Conservation (phyloP, 2,888 invertebrate genomes). For the Tuta absoluta region DNA sequence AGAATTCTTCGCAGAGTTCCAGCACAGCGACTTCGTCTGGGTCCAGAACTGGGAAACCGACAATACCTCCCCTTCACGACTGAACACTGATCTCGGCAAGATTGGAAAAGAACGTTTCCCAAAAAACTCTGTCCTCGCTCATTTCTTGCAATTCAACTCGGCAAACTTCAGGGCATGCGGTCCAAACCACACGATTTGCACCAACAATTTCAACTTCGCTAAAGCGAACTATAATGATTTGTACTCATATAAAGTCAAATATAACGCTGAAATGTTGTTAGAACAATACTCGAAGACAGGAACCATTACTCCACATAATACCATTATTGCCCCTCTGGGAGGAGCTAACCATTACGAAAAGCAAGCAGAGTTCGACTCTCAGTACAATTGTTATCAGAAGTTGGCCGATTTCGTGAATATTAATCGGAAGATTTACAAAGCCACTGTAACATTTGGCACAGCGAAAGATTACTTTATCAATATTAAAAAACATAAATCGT, state of each 20-base stretch:
- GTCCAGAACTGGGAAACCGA: conserved; percentile 89
- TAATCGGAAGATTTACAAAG: conserved; percentile 85
- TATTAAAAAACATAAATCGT: conserved; percentile 81
- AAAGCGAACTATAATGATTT: conserved; percentile 88
- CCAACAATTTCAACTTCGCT: conserved; percentile 83
- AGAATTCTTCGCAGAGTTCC: conserved; percentile 92
- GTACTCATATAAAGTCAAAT: conserved; percentile 90
- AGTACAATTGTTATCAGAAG: conserved; percentile 94
- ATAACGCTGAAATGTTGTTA: conserved; percentile 90
- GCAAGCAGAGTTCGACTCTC: conserved; percentile 95
- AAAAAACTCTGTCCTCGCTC: conserved; percentile 60
- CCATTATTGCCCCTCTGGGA: conserved; percentile 94
- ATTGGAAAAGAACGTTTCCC: conserved; percentile 63
- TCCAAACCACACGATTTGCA: conserved; percentile 56
- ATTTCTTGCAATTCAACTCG: conserved; percentile 67
- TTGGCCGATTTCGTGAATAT: conserved; percentile 92
- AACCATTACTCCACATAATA: conserved; percentile 92
- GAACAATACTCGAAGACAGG: conserved; percentile 95
- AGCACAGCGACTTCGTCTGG: conserved; percentile 95
- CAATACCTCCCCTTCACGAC: conserved; percentile 44
- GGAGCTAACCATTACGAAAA: conserved; percentile 95
- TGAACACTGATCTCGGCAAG: conserved; percentile 57
- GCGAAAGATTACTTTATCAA: conserved; percentile 92
- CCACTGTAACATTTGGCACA: conserved; percentile 92
- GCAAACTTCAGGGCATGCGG: conserved; percentile 66